Base-by-base conservation (phyloP, 2,888 invertebrate genomes). In the Holacanthella duospinosa region DNA sequence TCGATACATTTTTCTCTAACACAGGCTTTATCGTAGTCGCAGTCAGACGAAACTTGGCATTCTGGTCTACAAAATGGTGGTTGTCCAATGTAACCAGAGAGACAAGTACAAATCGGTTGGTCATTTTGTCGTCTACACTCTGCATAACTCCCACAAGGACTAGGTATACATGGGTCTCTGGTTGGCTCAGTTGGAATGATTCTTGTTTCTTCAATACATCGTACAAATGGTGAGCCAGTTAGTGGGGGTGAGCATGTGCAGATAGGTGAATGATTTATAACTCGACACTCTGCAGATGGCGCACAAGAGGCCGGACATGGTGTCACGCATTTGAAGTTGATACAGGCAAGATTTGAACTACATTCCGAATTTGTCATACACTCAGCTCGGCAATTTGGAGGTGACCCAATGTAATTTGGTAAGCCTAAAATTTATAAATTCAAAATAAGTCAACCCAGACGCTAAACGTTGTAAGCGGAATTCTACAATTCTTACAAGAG, bases 101-200 rank as follows among this genome's bases (percentile, higher is more conserved):
- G 75, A 75, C 90, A 90, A 67, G 86, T 85, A 74, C 90, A 90
- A 63, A 88, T 85, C 53, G 88, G 87, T 55, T 85, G 85, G 63
- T 85, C 85, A 73, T 86, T 86, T 73, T 85, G 81, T 78, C 87
- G 86, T 76, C 85, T 86, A 75, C 91, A 91, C 72, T 86, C 78
- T 27, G 90, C 86, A 77, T 90, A 90, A n/a, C 88, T 85, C 2
- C 80, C 81, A 76, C 90, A 90, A 16, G 89, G 91, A 21, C 84
- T 83, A 71, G 85, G 83, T n/a, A 81, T 78, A 74, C 90, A 90
- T 19, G 91, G 91, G 76, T 48, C 48, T 16, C 6, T 48, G 48
- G n/a, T 9, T n/a, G 21, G 19, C 21, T 48, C 48, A n/a, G n/a
- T 48, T 21, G 6, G 6, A 9, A 48, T n/a, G n/a, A n/a, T n/a